These are phyloP conservation scores for Mythimna vitellina DNA, from an alignment of 2,888 invertebrate genomes.

Conservation along the genomic window DNA sequence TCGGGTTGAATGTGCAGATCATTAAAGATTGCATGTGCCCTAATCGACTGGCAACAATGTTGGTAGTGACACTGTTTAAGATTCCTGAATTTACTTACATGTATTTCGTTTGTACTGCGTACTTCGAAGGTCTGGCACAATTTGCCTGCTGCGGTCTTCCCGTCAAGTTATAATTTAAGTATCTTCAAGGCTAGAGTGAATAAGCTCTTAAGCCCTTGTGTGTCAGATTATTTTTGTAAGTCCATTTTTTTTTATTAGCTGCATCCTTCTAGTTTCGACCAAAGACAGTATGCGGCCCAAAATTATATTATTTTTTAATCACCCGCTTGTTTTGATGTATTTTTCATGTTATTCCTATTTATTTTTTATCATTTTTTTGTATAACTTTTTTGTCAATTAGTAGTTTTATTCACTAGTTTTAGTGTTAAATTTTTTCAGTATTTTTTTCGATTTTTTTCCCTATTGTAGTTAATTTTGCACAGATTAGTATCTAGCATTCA, in stretches of 20 bases:
- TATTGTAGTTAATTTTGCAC: slow-evolving; percentile 73
- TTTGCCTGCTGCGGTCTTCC: too few relatives aligned
- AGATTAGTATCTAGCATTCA: slow-evolving; percentile 79
- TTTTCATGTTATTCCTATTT: slow-evolving; percentile 86
- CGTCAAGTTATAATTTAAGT: too few relatives aligned
- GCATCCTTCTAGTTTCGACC: slow-evolving; percentile 77
- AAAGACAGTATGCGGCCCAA: slow-evolving; percentile 83
- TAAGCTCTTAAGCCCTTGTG: slow-evolving; percentile 18
- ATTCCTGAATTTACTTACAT: neutral
- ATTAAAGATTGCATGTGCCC: slow-evolving; percentile 24
- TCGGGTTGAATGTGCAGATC: slow-evolving; percentile 56
- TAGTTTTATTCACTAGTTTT: slow-evolving; percentile 74
- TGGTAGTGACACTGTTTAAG: slow-evolving; percentile 8
- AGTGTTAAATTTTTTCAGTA: slow-evolving; percentile 79
- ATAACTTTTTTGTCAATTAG: slow-evolving; percentile 81
- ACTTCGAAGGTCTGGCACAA: too few relatives aligned
- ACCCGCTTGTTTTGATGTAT: slow-evolving; percentile 84
- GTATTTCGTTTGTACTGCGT: too few relatives aligned
- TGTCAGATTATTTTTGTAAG: slow-evolving; percentile 65
- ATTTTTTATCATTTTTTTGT: slow-evolving; percentile 84
- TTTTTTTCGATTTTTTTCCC: slow-evolving; percentile 76
- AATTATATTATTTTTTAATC: slow-evolving; percentile 79
- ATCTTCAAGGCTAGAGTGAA: too few relatives aligned
- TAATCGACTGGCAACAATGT: slow-evolving; percentile 13
- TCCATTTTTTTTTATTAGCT: slow-evolving; percentile 68